Conservation (phyloP, 2,888 invertebrate genomes). For the Sisyra terminalis region DNA sequence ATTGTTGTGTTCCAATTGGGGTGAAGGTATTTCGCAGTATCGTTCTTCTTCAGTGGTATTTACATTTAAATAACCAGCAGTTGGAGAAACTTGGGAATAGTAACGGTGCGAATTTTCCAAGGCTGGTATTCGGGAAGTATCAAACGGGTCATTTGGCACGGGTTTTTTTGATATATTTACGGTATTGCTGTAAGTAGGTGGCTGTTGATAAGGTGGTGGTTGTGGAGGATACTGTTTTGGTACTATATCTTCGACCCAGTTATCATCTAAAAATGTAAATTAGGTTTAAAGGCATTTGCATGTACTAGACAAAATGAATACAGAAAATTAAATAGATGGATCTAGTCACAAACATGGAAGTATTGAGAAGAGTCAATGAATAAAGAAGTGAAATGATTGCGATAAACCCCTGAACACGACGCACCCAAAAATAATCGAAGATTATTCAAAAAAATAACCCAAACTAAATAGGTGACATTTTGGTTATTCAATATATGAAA, state of each 20-base stretch:
- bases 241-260: not conserved
- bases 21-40: conserved; percentile 19
- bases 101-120: conserved; percentile 20
- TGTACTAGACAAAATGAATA: too few species aligned
- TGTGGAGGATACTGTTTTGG: conserved; percentile 14
- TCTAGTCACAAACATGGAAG: too few species aligned
- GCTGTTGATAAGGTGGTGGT: conserved; percentile 35
- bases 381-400: too few species aligned
- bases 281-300: too few species aligned
- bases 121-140: conserved; percentile 31
- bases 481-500: too few species aligned
- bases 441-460: too few species aligned
- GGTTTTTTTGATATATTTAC: conserved; percentile 17
- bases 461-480: too few species aligned
- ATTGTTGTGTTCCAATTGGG: conserved; percentile 3
- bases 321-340: too few species aligned
- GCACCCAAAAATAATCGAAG: too few species aligned
- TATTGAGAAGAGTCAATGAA: too few species aligned
- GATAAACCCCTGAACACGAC: too few species aligned
- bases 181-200: conserved; percentile 36
- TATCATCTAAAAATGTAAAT: not conserved
- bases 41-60: conserved; percentile 18
- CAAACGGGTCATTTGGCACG: conserved; percentile 43
- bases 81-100: conserved; percentile 26
- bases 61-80: conserved; percentile 16